A percentile compares a stretch with the other conserved stretches of the same genome.
phyloP scores from a whole-genome alignment of 2,888 invertebrate genomes.

The Tryphoninae sp. region DNA sequence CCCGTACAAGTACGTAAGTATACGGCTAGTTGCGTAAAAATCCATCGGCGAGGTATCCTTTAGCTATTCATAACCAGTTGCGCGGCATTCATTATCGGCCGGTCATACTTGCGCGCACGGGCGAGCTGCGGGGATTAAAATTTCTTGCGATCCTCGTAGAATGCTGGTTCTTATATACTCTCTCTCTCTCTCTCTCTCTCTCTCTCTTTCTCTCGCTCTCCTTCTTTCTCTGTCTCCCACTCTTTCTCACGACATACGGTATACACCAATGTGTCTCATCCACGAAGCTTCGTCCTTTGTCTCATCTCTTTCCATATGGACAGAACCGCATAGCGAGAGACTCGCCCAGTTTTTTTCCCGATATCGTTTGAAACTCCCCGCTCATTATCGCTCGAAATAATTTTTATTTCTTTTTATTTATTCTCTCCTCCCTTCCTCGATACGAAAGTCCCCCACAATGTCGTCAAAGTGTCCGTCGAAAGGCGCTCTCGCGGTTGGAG shows the following conservation, averaged over 20 bases:
- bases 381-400: slow-evolving; percentile 24
- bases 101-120: slow-evolving; percentile 65
- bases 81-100: slow-evolving; percentile 76
- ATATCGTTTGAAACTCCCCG: background rate
- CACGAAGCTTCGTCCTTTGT: slow-evolving; percentile 49
- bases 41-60: slow-evolving; percentile 67
- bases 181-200: slow-evolving; percentile 14
- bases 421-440: background rate
- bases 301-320: slow-evolving; percentile 26
- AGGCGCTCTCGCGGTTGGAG: background rate
- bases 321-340: no score
- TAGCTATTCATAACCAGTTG: slow-evolving; percentile 77
- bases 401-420: background rate
- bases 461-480: background rate
- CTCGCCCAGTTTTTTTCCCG: background rate
- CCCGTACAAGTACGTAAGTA: slow-evolving; percentile 66
- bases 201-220: background rate
- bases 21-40: slow-evolving; percentile 71
- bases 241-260: slow-evolving; percentile 17
- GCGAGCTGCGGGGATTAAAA: slow-evolving; percentile 70
- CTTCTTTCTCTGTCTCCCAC: slow-evolving; percentile 4
- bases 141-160: slow-evolving; percentile 69
- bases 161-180: slow-evolving; percentile 64
- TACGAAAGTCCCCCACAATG: background rate
- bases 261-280: slow-evolving; percentile 54